Base-by-base conservation (phyloP, 2,888 invertebrate genomes). In the Pycnomerus fuliginosus region DNA sequence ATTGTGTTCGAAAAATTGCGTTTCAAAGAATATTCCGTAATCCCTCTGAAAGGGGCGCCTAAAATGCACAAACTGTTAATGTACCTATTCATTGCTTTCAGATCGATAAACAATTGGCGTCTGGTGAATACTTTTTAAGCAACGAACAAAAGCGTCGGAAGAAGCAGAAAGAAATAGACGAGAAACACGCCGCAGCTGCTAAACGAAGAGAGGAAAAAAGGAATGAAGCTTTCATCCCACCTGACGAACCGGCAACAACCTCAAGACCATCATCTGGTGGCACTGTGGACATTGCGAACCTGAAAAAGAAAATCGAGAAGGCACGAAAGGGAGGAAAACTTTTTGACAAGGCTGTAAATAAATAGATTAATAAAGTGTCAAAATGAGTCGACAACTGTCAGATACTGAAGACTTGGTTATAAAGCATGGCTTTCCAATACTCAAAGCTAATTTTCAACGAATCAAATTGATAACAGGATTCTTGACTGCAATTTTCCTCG, bases 41-140 rank as follows among this genome's bases (percentile, higher is more conserved):
- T n/a, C n/a, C n/a, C n/a, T n/a, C n/a, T n/a, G n/a, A n/a, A n/a
- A n/a, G n/a, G n/a, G n/a, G n/a, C n/a, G n/a, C n/a, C n/a, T n/a
- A n/a, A n/a, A n/a, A n/a, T n/a, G n/a, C n/a, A n/a, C n/a, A n/a
- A n/a, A n/a, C n/a, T n/a, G n/a, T n/a, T n/a, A n/a, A n/a, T n/a
- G n/a, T n/a, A n/a, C n/a, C n/a, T n/a, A n/a, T n/a, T n/a, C n/a
- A n/a, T 48, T 36, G 25, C 40, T 64, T 65, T 40, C 42, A 70
- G 75, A 74, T 94, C 64, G 98, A 99, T 70, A 87, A 87, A 66
- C 82, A 94, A 71, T 74, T 99, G 65, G 94, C 90, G n/a, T 82
- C 87, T 27, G 99, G 99, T 40, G 97, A 98, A 76, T 99, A 91
- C 73, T 99, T 99, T 81, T 81, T 98, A 34, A 91, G 87, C 60